Evolutionary conservation across 2,797 vertebrate species (phyloP).

Genomic region (Thamnophis elegans): DNA sequence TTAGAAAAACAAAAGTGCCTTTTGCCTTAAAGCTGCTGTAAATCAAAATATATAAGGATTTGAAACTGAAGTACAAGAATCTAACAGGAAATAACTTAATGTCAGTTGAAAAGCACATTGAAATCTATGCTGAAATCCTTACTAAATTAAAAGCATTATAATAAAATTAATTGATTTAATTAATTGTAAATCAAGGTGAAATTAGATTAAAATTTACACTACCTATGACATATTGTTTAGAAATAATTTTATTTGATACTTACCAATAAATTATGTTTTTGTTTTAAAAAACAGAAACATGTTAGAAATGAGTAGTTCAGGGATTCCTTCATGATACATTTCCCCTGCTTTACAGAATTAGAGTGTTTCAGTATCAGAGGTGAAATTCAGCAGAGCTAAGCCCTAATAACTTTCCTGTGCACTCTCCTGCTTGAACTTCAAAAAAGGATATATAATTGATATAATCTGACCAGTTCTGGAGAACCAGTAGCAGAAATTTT

Average conservation of each 20-base stretch:
- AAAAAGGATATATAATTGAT: no score
- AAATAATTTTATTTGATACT: not conserved
- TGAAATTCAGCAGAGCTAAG: no score
- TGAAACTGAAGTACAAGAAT: not conserved
- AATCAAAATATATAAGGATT: not conserved
- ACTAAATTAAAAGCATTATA: not conserved
- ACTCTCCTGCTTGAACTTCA: no score
- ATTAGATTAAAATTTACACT: not conserved
- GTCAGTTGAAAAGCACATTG: not conserved
- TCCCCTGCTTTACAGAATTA: not conserved
- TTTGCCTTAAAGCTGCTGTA: not conserved
- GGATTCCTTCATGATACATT: not conserved
- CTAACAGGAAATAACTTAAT: not conserved
- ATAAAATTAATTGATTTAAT: not conserved
- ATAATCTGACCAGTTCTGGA: no score
- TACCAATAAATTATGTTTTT: not conserved
- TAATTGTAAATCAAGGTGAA: not conserved
- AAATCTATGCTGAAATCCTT: not conserved
- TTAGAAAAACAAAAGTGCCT: not conserved
- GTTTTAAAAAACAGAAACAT: not conserved
- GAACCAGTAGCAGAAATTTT: no score
- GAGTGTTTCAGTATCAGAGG: not conserved
- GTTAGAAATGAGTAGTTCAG: not conserved
- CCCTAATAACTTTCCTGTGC: no score
- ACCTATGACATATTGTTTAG: not conserved